These are phyloP conservation scores for Acrobasis suavella DNA, from an alignment of 2,888 invertebrate species.

Conservation along the genomic window DNA sequence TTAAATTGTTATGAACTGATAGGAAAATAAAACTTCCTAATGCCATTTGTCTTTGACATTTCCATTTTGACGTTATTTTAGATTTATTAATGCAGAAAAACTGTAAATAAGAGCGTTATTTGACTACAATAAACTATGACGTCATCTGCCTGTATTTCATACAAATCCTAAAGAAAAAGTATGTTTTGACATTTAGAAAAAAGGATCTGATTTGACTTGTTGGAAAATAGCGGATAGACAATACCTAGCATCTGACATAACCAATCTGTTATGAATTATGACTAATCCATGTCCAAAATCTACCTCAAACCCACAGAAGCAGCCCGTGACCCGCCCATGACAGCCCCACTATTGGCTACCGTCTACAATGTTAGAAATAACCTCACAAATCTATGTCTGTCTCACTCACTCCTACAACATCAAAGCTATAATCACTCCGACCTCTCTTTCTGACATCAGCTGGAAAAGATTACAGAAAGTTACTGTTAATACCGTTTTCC, in stretches of 20 bases:
- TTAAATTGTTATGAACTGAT: too few species aligned
- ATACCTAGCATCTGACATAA: background rate
- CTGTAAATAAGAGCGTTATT: too few species aligned
- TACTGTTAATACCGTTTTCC: slow-evolving; percentile 18
- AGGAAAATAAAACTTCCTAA: too few species aligned
- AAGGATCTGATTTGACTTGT: too few species aligned
- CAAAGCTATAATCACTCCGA: background rate
- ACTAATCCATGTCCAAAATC: slow-evolving; percentile 15
- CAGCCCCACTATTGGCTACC: slow-evolving; percentile 6
- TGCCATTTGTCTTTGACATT: too few species aligned
- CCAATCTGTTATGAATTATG: background rate
- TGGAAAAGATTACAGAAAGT: slow-evolving; percentile 16
- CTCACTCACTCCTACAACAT: slow-evolving; percentile 6
- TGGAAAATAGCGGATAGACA: too few species aligned
- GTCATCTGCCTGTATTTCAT: too few species aligned
- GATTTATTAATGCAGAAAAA: too few species aligned
- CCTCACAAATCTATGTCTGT: slow-evolving; percentile 10
- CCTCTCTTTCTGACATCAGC: slow-evolving; percentile 17
- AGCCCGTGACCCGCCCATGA: slow-evolving; percentile 13
- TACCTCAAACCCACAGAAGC: slow-evolving; percentile 10
- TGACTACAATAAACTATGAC: too few species aligned
- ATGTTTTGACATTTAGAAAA: too few species aligned
- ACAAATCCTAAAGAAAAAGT: too few species aligned
- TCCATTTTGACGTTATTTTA: too few species aligned
- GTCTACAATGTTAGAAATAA: slow-evolving; percentile 12